Base-by-base conservation (phyloP, 1,140 invertebrate species). In the Aphaenogaster ashmeadi region DNA sequence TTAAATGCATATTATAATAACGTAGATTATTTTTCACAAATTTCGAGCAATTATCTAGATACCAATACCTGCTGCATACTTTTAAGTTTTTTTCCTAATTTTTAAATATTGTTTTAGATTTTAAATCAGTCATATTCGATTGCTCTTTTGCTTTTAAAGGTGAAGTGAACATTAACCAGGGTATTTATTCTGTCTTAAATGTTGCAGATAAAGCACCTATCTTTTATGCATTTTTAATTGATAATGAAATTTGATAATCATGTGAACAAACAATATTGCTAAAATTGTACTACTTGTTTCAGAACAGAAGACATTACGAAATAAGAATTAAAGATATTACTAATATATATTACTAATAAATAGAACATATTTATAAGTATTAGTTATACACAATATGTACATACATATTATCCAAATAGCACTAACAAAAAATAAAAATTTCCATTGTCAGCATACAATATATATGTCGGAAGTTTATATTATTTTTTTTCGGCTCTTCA, bases 91-190 rank as follows among this genome's bases (percentile, higher is more conserved):
- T 33, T 15, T 36, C 8, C 3, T 50, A 50, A 18, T 71, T 58
- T 41, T 52, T 36, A 9, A 13, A 50, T 38, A 1, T 36, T 36
- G 13, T 33, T 47, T 78, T 33, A 80, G 62, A 56, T 80, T 33
- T 54, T 80, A 21, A 67, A 69, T 80, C 62, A 80, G 15, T 80
- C 77, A 0, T 80, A 80, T n/a, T 80, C 78, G 3, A 15, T 69
- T 33, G 78, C 78, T 67, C 47, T 80, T 41, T 8, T 80, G 0
- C 52, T 80, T 41, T 44, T 80, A 56, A 80, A 27, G 56, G 5
- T 69, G 8, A 80, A 56, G 0, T 80, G n/a, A 67, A 80, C 11
- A 54, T 54, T 38, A 9, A 36, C n/a, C 15, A 67, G 13, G 11
- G 9, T 36, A 47, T 15, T 38, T 66, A 21, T 79, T 21, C 5